Evolutionary conservation across 2,797 vertebrate species (phyloP).

Genomic region (Salarias fasciatus): DNA sequence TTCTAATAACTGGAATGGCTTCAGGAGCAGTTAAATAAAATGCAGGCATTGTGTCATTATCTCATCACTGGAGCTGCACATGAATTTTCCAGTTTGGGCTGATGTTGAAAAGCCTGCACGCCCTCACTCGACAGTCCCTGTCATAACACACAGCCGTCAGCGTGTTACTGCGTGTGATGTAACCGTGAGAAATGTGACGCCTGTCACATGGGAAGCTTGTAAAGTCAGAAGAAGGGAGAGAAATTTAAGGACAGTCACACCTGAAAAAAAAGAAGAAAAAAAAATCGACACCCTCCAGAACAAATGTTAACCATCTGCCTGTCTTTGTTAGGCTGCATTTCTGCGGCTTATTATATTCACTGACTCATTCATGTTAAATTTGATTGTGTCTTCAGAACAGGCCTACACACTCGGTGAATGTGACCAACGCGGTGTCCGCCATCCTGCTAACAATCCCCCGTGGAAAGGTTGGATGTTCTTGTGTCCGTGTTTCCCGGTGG

Average conservation of each 20-base stretch:
- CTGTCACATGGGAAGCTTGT: slow-evolving; percentile 17
- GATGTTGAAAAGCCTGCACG: slow-evolving; percentile 2
- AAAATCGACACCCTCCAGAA: slow-evolving; percentile 2
- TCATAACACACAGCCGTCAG: slow-evolving; percentile 13
- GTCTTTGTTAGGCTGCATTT: slow-evolving; percentile 25
- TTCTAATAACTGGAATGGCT: too few relatives aligned
- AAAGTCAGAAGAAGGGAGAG: neutral
- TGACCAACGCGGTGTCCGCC: slow-evolving; percentile 16
- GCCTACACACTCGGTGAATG: slow-evolving; percentile 23
- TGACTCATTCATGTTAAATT: slow-evolving; percentile 51
- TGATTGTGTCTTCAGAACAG: slow-evolving; percentile 13
- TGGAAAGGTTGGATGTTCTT: slow-evolving; percentile 26
- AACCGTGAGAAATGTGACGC: slow-evolving; percentile 46
- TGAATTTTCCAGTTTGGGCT: slow-evolving; percentile 10
- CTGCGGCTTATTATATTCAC: slow-evolving; percentile 5
- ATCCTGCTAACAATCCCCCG: slow-evolving; percentile 11
- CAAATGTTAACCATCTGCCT: slow-evolving; percentile 17
- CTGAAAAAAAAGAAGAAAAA: slow-evolving; percentile 5
- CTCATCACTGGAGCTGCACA: neutral
- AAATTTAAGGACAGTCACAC: slow-evolving; percentile 9
- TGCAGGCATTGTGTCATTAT: neutral
- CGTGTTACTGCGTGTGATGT: slow-evolving; percentile 32
- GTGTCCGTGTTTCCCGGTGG: slow-evolving; percentile 3
- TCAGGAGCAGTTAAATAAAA: too few relatives aligned
- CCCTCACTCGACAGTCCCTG: neutral